Evolutionary conservation across 1,140 invertebrate genomes (phyloP), one percentile per base, ranked within the genome.

Genomic region (Tribolium castaneum): DNA sequence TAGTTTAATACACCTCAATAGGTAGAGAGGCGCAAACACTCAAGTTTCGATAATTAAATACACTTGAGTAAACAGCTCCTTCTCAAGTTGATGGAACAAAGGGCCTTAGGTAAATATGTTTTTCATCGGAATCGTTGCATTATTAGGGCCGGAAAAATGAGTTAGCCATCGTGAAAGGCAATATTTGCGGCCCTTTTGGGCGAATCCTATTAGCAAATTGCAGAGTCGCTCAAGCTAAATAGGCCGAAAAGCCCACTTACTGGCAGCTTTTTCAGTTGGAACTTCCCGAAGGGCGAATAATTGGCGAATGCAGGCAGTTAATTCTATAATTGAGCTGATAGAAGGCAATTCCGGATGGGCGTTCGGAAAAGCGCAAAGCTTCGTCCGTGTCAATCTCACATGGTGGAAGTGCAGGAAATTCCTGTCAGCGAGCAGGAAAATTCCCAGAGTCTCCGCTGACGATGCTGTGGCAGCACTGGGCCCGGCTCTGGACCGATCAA

Each of bases 401-500:
- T 25, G 50, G 70, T 6, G 14, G 13, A 16, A 35, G 39, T 66
- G 59, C 30, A 66, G 59, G 59, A 66, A 66, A 35, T 59, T 66
- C 59, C 59, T 66, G 59, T 50, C 74, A 39, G 52, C 56, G 52
- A 75, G 51, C 45, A 30, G 14, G 52, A 45, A 66, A 62, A 70
- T 73, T 77, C 49, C n/a, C 62, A 6, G 16, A 45, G 51, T 49
- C 45, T 30, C 78, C 78, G 78, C 78, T 80, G 78, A 80, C 78
- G 78, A 80, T 71, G 66, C 51, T 52, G 78, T 39, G 71, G 78
- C 78, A 80, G 78, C 78, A 80, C 78, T 70, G 51, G 12, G 52
- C 49, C 66, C 51, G 75, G 74, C 56, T 56, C 66, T 74, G 78
- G 72, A 70, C 59, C 78, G 78, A 80, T 80, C 78, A 80, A 80